Percentiles rank a stretch among this genome's conserved stretches.
Evolutionary conservation across 2,888 invertebrate species (phyloP).

Genomic region (Conus canariensis): DNA sequence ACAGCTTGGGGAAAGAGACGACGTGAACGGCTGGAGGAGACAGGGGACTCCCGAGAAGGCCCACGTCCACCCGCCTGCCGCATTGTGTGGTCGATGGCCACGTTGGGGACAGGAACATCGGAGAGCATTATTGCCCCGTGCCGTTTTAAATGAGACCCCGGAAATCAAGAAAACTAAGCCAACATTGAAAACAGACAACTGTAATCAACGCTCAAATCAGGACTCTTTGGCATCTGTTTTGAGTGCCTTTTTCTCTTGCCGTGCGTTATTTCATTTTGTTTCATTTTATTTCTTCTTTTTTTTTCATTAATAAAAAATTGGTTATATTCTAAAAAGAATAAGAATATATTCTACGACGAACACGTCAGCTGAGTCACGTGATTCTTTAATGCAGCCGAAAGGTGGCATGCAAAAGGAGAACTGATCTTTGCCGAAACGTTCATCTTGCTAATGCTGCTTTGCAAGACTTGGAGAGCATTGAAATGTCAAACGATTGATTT

Average conservation of each 20-base stretch:
- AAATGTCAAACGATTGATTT: too few relatives aligned
- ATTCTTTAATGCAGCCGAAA: not conserved
- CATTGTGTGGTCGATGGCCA: too few relatives aligned
- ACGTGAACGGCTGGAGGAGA: not conserved
- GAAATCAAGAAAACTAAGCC: slow-evolving; percentile 18
- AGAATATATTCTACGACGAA: not conserved
- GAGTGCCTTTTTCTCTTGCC: not conserved
- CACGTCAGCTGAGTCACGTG: too few relatives aligned
- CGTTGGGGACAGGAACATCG: not conserved
- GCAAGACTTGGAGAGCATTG: too few relatives aligned
- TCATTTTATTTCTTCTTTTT: too few relatives aligned
- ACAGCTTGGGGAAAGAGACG: not conserved
- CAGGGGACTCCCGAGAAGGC: too few relatives aligned
- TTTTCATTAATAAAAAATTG: not conserved
- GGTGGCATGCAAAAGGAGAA: too few relatives aligned
- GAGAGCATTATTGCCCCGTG: not conserved
- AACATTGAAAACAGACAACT: not conserved
- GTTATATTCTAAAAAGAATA: not conserved
- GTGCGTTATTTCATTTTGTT: not conserved
- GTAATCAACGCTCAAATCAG: not conserved
- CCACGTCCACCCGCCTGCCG: too few relatives aligned
- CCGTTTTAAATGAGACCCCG: not conserved
- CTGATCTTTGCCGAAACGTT: too few relatives aligned
- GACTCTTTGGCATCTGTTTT: not conserved
- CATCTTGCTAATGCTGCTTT: too few relatives aligned